Percentiles rank a stretch among this genome's conserved stretches.
Conservation (phyloP, 1,140 invertebrate species). For the Pararge aegeria region DNA sequence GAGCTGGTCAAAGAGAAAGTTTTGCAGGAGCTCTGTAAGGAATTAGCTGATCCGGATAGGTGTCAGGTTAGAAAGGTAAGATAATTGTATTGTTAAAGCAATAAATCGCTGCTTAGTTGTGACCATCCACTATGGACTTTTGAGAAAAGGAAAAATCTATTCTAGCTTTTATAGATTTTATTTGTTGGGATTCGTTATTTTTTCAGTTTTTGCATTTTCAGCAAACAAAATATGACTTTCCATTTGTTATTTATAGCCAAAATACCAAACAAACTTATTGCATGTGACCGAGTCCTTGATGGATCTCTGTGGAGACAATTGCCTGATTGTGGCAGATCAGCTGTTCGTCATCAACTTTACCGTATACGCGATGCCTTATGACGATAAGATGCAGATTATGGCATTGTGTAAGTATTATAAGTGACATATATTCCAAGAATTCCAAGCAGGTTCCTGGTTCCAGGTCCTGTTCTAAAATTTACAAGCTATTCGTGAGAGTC, state of each 20-base stretch:
- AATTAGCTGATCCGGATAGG: slow-evolving; percentile 59
- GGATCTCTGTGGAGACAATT: slow-evolving; percentile 70
- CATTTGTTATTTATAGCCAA: slow-evolving; percentile 39
- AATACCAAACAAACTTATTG: slow-evolving; percentile 74
- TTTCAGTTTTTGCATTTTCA: too few species aligned
- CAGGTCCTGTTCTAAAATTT: too few species aligned
- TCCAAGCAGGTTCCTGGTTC: too few species aligned
- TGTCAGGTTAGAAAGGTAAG: slow-evolving; percentile 64
- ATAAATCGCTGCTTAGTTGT: too few species aligned
- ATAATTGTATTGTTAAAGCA: too few species aligned
- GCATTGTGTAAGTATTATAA: slow-evolving; percentile 59
- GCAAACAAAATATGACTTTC: too few species aligned
- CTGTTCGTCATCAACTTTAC: slow-evolving; percentile 71
- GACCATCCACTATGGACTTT: too few species aligned
- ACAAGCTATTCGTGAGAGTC: too few species aligned
- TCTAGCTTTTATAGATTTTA: too few species aligned
- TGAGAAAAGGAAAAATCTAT: too few species aligned
- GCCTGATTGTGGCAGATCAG: slow-evolving; percentile 49
- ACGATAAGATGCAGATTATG: slow-evolving; percentile 65
- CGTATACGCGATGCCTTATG: slow-evolving; percentile 64
- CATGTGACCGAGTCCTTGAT: slow-evolving; percentile 77
- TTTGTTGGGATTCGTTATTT: too few species aligned
- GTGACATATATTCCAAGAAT: too few species aligned
- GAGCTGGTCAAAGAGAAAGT: slow-evolving; percentile 76
- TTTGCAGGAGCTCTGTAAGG: slow-evolving; percentile 73